Conservation (phyloP, 2,113 vertebrate genomes). For the Calypte anna region DNA sequence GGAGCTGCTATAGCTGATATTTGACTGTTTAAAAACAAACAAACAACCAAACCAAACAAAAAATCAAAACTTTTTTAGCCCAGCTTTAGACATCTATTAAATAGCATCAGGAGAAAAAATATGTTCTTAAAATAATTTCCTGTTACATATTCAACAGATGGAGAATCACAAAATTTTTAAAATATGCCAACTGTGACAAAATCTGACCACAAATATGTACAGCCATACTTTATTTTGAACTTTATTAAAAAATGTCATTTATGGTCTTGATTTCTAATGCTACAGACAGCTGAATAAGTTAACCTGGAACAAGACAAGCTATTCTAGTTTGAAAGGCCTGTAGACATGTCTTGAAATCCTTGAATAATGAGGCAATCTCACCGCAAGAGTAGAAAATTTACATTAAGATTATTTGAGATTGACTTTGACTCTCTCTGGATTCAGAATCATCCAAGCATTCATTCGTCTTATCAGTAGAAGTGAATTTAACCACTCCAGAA, state of each 20-base stretch:
- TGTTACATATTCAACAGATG: background rate
- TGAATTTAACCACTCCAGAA: background rate
- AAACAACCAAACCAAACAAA: background rate
- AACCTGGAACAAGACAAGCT: background rate
- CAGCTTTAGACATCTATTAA: background rate
- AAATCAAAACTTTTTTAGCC: background rate
- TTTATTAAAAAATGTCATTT: background rate
- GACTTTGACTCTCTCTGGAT: background rate
- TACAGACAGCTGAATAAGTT: background rate
- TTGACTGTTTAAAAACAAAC: background rate
- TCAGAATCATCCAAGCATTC: slow-evolving; percentile 1
- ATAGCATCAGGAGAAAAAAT: background rate
- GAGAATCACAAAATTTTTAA: background rate
- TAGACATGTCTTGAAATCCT: slow-evolving; percentile 8
- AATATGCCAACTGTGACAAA: background rate
- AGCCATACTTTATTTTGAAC: background rate
- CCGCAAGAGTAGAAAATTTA: slow-evolving; percentile 33
- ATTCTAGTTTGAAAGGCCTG: slow-evolving; percentile 2
- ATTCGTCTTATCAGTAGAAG: background rate
- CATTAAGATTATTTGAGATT: slow-evolving; percentile 52
- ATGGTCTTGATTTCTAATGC: background rate
- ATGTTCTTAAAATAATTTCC: background rate
- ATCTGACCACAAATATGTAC: background rate
- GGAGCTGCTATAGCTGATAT: background rate
- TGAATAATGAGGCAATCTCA: slow-evolving; percentile 39